Evolutionary conservation across 2,797 vertebrate species (phyloP).

Genomic region (Sandelia bainsii): DNA sequence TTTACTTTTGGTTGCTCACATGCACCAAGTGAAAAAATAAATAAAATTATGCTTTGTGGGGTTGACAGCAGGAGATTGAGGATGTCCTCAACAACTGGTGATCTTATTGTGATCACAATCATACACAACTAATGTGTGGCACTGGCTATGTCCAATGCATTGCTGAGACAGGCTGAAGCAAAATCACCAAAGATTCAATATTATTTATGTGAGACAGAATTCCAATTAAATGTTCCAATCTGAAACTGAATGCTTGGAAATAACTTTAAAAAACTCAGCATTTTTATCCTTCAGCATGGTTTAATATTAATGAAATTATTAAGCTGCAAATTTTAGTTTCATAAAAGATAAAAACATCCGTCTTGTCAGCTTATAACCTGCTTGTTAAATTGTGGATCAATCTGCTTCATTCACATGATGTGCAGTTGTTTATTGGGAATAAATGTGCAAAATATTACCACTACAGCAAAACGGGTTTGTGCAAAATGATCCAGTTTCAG

Average conservation of each 20-base stretch:
- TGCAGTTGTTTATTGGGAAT: too few relatives aligned
- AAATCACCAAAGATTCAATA: too few relatives aligned
- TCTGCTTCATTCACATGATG: too few relatives aligned
- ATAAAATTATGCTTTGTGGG: neutral
- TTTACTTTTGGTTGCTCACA: slow-evolving; percentile 1
- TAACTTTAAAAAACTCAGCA: neutral
- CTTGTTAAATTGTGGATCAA: too few relatives aligned
- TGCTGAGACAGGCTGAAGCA: neutral
- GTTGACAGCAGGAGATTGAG: neutral
- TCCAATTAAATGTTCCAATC: neutral
- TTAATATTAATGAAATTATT: neutral
- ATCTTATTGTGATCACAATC: too few relatives aligned
- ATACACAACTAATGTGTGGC: too few relatives aligned
- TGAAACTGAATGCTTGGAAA: neutral
- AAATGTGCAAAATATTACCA: too few relatives aligned
- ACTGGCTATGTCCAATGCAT: too few relatives aligned
- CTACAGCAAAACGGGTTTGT: too few relatives aligned
- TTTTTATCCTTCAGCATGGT: neutral
- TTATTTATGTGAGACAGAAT: neutral
- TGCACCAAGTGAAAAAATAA: neutral
- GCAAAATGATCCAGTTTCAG: too few relatives aligned
- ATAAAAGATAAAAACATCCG: neutral
- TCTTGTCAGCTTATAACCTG: neutral
- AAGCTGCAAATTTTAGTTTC: neutral
- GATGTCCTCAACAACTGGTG: neutral